Conservation (phyloP, 2,888 invertebrate species). For the Polydesmus complanatus region DNA sequence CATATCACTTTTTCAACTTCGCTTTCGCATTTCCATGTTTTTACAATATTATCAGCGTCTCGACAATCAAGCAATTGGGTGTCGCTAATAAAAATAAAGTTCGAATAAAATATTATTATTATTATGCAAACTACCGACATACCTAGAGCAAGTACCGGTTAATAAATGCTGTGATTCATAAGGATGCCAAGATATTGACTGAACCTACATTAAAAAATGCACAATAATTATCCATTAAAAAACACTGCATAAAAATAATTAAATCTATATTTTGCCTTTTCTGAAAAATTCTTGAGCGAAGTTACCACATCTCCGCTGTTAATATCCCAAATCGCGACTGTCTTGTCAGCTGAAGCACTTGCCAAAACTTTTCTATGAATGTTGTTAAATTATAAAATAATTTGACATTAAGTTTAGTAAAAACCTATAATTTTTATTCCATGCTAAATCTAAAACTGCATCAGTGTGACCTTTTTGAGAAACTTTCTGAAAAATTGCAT, state of each 20-base stretch:
- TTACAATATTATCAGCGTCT: constrained; percentile 38
- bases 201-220: constrained; percentile 38
- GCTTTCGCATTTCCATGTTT: constrained; percentile 55
- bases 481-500: too few relatives aligned
- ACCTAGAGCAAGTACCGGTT: constrained; percentile 67
- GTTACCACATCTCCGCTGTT: constrained; percentile 62
- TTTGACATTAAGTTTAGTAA: background rate
- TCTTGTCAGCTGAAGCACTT: constrained; percentile 81
- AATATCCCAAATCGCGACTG: constrained; percentile 82
- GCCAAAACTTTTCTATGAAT: constrained; percentile 63
- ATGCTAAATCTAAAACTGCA: constrained; percentile 78
- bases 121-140: constrained; percentile 19
- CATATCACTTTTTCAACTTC: constrained; percentile 79
- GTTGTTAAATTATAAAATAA: background rate
- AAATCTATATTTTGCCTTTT: constrained; percentile 42
- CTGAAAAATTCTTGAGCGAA: constrained; percentile 54
- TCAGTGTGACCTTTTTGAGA: constrained; percentile 20
- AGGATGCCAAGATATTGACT: constrained; percentile 69
- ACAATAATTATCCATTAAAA: background rate
- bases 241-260: background rate
- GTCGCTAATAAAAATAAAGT: constrained; percentile 35
- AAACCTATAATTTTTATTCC: constrained; percentile 67
- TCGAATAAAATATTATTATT: background rate
- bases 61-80: constrained; percentile 73
- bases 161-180: constrained; percentile 66